phyloP scores from a whole-genome alignment of 2,888 invertebrate genomes.

The Melanostoma mellinum region DNA sequence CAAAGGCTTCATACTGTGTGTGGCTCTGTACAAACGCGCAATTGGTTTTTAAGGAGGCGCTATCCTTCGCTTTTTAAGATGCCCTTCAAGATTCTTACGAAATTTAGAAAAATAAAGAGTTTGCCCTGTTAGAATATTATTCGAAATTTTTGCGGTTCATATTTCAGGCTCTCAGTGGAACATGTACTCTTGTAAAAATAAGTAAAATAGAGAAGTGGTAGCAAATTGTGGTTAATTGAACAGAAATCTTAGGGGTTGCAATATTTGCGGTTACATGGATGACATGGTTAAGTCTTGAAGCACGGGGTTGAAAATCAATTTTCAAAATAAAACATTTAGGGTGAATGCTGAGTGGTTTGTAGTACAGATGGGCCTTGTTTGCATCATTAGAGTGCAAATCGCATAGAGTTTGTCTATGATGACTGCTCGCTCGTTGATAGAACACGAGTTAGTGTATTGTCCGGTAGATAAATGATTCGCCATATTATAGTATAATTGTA shows the following conservation, averaged over 20 bases:
- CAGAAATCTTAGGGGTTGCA: constrained; percentile 70
- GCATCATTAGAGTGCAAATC: constrained; percentile 55
- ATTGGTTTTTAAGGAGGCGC: constrained; percentile 46
- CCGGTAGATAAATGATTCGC: constrained; percentile 55
- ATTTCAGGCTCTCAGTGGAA: constrained; percentile 62
- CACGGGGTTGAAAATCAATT: constrained; percentile 62
- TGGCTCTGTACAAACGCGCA: constrained; percentile 15
- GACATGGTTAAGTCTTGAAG: constrained; percentile 30
- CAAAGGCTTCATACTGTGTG: constrained; percentile 60
- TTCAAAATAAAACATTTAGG: constrained; percentile 28
- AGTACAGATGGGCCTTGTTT: constrained; percentile 27
- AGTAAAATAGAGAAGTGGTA: constrained; percentile 48
- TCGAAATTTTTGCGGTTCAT: constrained; percentile 67
- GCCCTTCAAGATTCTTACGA: constrained; percentile 36
- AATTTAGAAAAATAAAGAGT: constrained; percentile 37
- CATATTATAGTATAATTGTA: constrained; percentile 68
- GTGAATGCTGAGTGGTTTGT: background rate
- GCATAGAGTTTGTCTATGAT: constrained; percentile 42
- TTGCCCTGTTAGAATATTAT: constrained; percentile 60
- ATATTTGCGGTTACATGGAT: constrained; percentile 47
- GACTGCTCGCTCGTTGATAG: constrained; percentile 36
- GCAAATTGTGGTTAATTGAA: constrained; percentile 70
- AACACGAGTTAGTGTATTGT: constrained; percentile 44
- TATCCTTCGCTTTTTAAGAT: constrained; percentile 36
- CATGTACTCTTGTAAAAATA: constrained; percentile 33